A percentile compares a stretch with the other conserved stretches of the same genome.
phyloP scores from a whole-genome alignment of 2,888 invertebrate species.

The Torymus texanus region DNA sequence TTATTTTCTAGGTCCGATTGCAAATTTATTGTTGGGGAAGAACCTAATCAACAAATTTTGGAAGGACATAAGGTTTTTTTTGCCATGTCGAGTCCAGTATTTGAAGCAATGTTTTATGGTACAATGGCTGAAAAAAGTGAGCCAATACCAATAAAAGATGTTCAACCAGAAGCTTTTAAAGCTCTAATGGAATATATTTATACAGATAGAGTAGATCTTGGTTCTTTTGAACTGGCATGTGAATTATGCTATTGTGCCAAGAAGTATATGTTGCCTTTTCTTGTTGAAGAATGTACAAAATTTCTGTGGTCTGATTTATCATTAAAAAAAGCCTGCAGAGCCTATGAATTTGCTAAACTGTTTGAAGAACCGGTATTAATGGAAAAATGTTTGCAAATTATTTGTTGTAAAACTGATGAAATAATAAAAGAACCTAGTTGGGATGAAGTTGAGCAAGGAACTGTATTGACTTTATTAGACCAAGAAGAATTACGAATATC shows the following conservation, averaged over 20 bases:
- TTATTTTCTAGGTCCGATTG: conserved; percentile 79
- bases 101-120: conserved; percentile 90
- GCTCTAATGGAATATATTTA: conserved; percentile 90
- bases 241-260: conserved; percentile 92
- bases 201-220: conserved; percentile 85
- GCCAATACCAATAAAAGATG: conserved; percentile 88
- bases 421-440: conserved; percentile 86
- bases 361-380: conserved; percentile 89
- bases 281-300: conserved; percentile 88
- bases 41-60: conserved; percentile 84
- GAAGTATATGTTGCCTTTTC: conserved; percentile 89
- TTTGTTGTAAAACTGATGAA: conserved; percentile 85
- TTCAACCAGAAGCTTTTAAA: conserved; percentile 90
- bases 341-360: conserved; percentile 89
- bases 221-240: conserved; percentile 90
- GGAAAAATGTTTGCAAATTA: conserved; percentile 89
- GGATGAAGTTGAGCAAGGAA: conserved; percentile 85
- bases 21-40: conserved; percentile 85
- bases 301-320: conserved; percentile 88
- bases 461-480: conserved; percentile 85
- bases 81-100: conserved; percentile 92
- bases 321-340: conserved; percentile 88
- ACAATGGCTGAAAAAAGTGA: conserved; percentile 87
- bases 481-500: conserved; percentile 84
- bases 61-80: conserved; percentile 87